Evolutionary conservation across 2,113 vertebrate species (phyloP), one percentile per base, ranked within the genome.

Genomic region (Oceanites oceanicus): DNA sequence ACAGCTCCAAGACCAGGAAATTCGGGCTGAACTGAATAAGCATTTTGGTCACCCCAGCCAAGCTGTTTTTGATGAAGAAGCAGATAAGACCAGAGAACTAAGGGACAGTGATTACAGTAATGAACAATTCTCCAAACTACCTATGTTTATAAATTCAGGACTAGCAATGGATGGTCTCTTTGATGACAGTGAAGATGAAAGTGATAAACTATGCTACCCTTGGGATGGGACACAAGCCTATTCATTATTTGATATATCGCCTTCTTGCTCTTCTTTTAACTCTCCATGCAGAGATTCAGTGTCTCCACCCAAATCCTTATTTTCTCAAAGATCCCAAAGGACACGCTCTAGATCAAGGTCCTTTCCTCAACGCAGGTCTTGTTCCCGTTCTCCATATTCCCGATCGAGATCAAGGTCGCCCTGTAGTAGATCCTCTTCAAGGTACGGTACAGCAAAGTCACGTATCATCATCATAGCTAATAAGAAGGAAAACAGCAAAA

Each of bases 11-110:
- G 99, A 99, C 98, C 98, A 99, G 98, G 99, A 99, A 97, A 99
- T 99, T 97, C 98, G 99, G 97, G 99, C 99, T 38, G 99, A 99
- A 98, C 99, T 99, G 97, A 99, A 99, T 97, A 99, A 99, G 98
- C 99, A 99, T 98, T 99, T 99, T 98, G 99, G 99, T 94, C 98
- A 98, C 97, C 99, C 99, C 92, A 98, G 98, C 96, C 97, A 98
- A 98, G 99, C 99, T 97, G 98, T 99, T 97, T 99, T 98, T 97
- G 98, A 98, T 70, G 98, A 99, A 96, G 96, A 98, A 96, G 92
- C 95, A 97, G 97, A 98, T 96, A 98, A 98, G 97, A 95, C 93
- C 97, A 98, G 95, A 97, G 97, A 92, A 92, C 97, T 96, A 97
- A 98, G 97, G 97, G 98, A 98, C 97, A 98, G 96, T 95, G 97